A percentile compares a stretch with the other conserved stretches of the same genome.
These are phyloP conservation scores for Trissolcus japonicus DNA, from an alignment of 2,888 invertebrate genomes.

Conservation along the genomic window DNA sequence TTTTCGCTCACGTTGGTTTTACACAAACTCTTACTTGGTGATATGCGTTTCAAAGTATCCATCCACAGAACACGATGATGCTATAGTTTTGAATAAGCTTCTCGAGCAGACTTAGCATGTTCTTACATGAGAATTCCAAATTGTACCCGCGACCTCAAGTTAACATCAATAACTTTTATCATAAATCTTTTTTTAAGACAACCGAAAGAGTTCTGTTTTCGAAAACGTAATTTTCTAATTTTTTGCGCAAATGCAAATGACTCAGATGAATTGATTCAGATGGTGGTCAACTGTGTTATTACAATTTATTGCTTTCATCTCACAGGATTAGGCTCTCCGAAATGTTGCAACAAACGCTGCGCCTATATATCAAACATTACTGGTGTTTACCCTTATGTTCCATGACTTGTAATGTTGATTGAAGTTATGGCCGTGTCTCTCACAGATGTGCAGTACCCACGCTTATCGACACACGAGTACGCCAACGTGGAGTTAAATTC, in stretches of 20 bases:
- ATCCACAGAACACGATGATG: too few species aligned
- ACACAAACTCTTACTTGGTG: too few species aligned
- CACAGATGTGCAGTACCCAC: slow-evolving; percentile 54
- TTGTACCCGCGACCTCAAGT: too few species aligned
- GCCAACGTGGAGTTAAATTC: slow-evolving; percentile 9
- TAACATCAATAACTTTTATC: too few species aligned
- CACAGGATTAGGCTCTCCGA: slow-evolving; percentile 36
- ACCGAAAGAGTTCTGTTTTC: not conserved
- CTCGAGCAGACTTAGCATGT: too few species aligned
- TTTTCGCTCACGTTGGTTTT: too few species aligned
- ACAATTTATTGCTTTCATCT: slow-evolving; percentile 39
- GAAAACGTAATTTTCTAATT: not conserved
- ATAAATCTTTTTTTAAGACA: too few species aligned
- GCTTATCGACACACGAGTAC: slow-evolving; percentile 47
- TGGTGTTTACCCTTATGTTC: slow-evolving; percentile 51
- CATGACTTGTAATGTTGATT: slow-evolving; percentile 54
- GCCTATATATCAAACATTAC: slow-evolving; percentile 50
- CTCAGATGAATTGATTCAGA: slow-evolving; percentile 25
- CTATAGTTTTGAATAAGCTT: too few species aligned
- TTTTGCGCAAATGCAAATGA: slow-evolving; percentile 24
- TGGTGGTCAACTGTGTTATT: slow-evolving; percentile 28
- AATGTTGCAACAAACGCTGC: slow-evolving; percentile 40
- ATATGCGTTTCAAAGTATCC: too few species aligned
- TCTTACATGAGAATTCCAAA: too few species aligned
- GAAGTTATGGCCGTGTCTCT: slow-evolving; percentile 53